These are phyloP conservation scores for Orbicella faveolata DNA, from an alignment of 64 coral and sea anemone genomes.

Conservation along the genomic window DNA sequence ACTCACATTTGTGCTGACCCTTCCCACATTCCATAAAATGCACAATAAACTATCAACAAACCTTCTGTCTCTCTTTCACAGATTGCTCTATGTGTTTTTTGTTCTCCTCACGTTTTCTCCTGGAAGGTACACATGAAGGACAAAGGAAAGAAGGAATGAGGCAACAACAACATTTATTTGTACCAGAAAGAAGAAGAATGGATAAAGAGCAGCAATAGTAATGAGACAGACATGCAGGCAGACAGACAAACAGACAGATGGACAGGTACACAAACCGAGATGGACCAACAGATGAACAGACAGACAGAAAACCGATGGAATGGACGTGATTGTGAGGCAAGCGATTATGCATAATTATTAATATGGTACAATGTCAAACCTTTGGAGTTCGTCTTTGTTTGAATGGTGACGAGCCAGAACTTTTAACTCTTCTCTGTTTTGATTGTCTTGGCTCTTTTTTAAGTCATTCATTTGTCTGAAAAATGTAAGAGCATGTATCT, in stretches of 20 bases:
- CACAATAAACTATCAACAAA: neutral
- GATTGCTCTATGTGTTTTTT: conserved; percentile 97
- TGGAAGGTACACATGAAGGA: conserved; percentile 26
- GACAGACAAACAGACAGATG: too few species aligned
- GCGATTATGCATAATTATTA: too few species aligned
- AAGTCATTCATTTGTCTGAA: conserved; percentile 93
- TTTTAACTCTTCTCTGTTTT: conserved; percentile 87
- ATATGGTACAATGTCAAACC: conserved; percentile 24
- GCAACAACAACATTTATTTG: too few species aligned
- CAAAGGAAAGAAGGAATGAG: neutral
- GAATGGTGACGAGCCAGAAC: conserved; percentile 53
- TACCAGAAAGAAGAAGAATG: too few species aligned
- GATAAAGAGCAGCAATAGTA: neutral
- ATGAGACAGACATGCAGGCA: neutral
- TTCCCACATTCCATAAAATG: neutral
- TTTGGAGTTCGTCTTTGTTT: conserved; percentile 91
- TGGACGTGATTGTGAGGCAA: too few species aligned
- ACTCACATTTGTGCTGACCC: too few species aligned
- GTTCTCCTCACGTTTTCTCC: conserved; percentile 97
- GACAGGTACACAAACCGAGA: too few species aligned
- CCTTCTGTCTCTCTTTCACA: conserved; percentile 98
- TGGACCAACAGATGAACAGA: neutral
- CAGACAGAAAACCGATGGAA: too few species aligned
- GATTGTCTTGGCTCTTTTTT: conserved; percentile 90
- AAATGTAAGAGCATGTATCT: neutral